These are phyloP conservation scores for Chymomyza amoena DNA, from an alignment of 2,888 invertebrate genomes.

Conservation along the genomic window DNA sequence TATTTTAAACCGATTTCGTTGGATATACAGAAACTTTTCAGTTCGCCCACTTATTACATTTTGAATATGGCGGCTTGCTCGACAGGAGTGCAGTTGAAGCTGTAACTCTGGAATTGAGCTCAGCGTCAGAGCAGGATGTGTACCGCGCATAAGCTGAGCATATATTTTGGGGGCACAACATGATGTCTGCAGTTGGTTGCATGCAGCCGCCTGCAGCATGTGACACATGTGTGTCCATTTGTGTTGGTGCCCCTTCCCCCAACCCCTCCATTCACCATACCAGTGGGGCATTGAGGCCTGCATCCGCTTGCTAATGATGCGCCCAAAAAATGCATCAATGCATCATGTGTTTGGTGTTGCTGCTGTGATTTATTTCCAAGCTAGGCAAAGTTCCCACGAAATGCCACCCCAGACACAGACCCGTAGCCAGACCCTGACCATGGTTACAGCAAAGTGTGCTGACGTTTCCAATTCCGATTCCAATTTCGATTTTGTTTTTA, in stretches of 20 bases:
- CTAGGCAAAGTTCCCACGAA: conserved; percentile 54
- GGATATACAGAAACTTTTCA: too few relatives aligned
- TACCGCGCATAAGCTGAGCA: neutral
- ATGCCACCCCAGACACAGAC: neutral
- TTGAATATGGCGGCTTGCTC: neutral
- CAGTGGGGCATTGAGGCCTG: conserved; percentile 63
- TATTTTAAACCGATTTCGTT: too few relatives aligned
- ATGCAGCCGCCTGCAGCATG: conserved; percentile 2
- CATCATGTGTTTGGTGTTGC: conserved; percentile 28
- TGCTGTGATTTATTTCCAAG: conserved; percentile 67
- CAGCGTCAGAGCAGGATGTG: neutral
- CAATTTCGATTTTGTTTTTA: neutral
- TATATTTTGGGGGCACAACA: neutral
- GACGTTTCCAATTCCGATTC: neutral
- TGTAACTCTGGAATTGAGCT: neutral
- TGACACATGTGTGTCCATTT: conserved; percentile 52
- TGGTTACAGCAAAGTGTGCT: too few relatives aligned
- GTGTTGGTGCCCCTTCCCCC: conserved; percentile 7
- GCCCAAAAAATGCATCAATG: neutral
- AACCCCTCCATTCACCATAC: neutral
- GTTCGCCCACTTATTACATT: neutral
- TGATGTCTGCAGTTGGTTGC: neutral
- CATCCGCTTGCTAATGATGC: conserved; percentile 71
- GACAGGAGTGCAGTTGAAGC: neutral
- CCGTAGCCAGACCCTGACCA: too few relatives aligned